Percentiles rank a stretch among this genome's conserved stretches.
phyloP scores from a whole-genome alignment of 1,140 invertebrate species.

The Papilio dardanus region DNA sequence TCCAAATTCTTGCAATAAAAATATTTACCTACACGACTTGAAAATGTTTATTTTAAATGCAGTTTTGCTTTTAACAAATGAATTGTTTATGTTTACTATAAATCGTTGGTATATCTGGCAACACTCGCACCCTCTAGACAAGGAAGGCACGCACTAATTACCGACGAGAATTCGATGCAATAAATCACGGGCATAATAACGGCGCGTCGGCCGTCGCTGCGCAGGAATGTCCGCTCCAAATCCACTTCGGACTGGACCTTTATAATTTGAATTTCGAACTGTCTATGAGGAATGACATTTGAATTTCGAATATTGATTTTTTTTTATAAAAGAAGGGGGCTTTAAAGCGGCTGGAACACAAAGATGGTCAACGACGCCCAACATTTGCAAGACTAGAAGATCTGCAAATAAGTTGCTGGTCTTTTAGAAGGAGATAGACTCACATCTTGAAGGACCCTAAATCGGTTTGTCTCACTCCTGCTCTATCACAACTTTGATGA shows the following conservation, averaged over 20 bases:
- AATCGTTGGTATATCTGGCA: conserved; percentile 17
- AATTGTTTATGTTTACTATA: conserved; percentile 3
- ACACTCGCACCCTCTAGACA: conserved; percentile 36
- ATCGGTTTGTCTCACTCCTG: too few species aligned
- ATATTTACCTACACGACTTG: not conserved
- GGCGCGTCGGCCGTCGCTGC: conserved; percentile 59
- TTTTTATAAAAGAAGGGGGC: too few species aligned
- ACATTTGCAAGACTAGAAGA: too few species aligned
- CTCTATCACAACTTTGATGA: too few species aligned
- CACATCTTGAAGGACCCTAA: too few species aligned
- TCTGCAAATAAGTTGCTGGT: too few species aligned
- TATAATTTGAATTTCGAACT: conserved; percentile 52
- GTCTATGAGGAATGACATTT: conserved; percentile 1
- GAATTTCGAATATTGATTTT: not conserved
- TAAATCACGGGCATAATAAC: conserved; percentile 79
- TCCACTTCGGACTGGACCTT: conserved; percentile 45
- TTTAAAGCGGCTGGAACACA: too few species aligned
- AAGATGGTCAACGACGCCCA: too few species aligned
- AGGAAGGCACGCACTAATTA: conserved; percentile 78
- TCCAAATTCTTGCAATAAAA: too few species aligned
- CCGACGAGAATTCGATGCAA: conserved; percentile 79
- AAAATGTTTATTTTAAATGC: not conserved
- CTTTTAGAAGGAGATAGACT: too few species aligned
- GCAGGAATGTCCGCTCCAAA: conserved; percentile 72
- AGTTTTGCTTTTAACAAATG: not conserved